Evolutionary conservation across 2,113 vertebrate species (phyloP).

Genomic region (Echinops telfairi): DNA sequence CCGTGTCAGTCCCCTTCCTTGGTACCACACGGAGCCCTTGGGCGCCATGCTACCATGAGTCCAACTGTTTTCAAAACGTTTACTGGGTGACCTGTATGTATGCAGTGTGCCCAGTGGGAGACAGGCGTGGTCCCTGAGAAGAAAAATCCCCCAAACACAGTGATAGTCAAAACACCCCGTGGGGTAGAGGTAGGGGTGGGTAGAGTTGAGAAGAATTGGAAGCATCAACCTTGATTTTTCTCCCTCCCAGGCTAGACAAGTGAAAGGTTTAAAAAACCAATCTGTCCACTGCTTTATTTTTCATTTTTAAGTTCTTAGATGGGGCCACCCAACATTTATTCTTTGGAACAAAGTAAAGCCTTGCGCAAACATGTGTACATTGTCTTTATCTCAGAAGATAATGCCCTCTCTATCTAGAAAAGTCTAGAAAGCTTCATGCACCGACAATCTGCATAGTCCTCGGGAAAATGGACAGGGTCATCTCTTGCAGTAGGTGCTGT

Average conservation of each 20-base stretch:
- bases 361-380: no score
- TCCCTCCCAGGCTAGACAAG: slow-evolving; percentile 38
- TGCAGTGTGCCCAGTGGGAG: not conserved
- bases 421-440: no score
- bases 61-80: not conserved
- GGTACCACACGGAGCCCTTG: not conserved
- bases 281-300: no score
- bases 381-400: no score
- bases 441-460: no score
- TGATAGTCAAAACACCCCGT: slow-evolving; percentile 73
- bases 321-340: no score
- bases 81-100: not conserved
- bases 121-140: slow-evolving; percentile 47
- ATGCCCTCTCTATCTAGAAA: no score
- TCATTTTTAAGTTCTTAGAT: no score
- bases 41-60: not conserved
- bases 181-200: slow-evolving; percentile 7
- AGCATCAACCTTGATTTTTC: slow-evolving; percentile 43
- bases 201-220: slow-evolving; percentile 38
- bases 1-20: not conserved
- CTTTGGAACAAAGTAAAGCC: no score
- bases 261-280: slow-evolving; percentile 21
- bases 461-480: no score
- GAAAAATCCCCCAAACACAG: not conserved
- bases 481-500: no score